A percentile compares a stretch with the other conserved stretches of the same genome.
phyloP scores from a whole-genome alignment of 2,888 invertebrate genomes.

The Drosophila limbata region DNA sequence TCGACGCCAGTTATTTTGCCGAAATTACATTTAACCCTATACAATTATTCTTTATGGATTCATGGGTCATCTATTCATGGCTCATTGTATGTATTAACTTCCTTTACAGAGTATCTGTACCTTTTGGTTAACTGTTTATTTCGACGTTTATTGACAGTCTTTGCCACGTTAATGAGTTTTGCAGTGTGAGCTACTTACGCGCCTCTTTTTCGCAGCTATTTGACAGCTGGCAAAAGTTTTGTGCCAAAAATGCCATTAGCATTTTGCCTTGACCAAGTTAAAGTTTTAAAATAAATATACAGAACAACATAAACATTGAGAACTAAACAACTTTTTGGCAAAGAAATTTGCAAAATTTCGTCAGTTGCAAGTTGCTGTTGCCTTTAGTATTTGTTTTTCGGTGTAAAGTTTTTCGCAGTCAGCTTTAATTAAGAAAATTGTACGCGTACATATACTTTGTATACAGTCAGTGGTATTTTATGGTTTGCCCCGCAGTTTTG shows the following conservation, averaged over 20 bases:
- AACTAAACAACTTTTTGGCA: constrained; percentile 42
- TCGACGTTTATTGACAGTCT: constrained; percentile 42
- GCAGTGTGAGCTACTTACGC: constrained; percentile 20
- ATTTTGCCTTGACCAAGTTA: constrained; percentile 64
- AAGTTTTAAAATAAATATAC: constrained; percentile 51
- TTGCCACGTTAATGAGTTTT: constrained; percentile 50
- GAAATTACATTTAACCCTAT: background rate
- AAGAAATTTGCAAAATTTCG: constrained; percentile 39
- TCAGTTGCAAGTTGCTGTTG: constrained; percentile 27
- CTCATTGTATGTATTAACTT: background rate
- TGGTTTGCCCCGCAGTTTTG: constrained; percentile 31
- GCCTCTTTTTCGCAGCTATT: constrained; percentile 32
- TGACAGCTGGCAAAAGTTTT: constrained; percentile 41
- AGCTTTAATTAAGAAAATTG: constrained; percentile 57
- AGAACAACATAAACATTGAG: constrained; percentile 39
- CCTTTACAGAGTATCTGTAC: constrained; percentile 19
- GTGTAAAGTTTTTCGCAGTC: constrained; percentile 32
- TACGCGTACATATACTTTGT: constrained; percentile 10
- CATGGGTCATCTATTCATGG: background rate
- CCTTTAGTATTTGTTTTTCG: constrained; percentile 18
- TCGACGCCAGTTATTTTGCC: background rate
- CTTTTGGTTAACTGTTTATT: background rate
- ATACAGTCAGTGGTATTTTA: constrained; percentile 29
- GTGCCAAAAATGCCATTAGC: constrained; percentile 61
- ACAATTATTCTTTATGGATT: background rate